Evolutionary conservation across 2,113 vertebrate genomes (phyloP), one percentile per base, ranked within the genome.

Genomic region (Pteropus alecto): DNA sequence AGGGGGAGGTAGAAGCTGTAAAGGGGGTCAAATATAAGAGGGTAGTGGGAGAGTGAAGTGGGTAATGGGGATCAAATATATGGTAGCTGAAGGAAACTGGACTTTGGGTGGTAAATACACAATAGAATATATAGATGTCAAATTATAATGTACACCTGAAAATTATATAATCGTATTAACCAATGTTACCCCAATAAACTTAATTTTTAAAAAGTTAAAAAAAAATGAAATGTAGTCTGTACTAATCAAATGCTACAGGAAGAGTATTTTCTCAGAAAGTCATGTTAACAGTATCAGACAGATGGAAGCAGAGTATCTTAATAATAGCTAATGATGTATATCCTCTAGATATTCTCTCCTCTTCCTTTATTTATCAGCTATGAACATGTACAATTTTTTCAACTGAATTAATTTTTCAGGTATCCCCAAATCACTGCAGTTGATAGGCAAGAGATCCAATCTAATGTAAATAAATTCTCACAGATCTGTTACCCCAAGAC

Each of bases 261-360:
- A 79, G 89, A 93, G 48, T 90, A 67, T 43, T 89, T 94, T 97
- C 73, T 91, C n/a, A 87, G 74, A 70, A 89, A 81, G 35, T 54
- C 74, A 90, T 63, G 6, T 81, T 4, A 2, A 71, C 82, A 95
- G 86, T 0, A 6, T 81, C 73, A 92, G 30, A 65, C 13, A 48
- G 92, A 79, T 19, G 1, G 13, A 93, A 71, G 21, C 18, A 74
- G 48, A 76, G 12, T 43, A 87, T 33, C 81, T 83, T 74, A 94
- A 73, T 84, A 90, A 95, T 13, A 61, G 28, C 38, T 92, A 88
- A 88, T 43, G 46, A 79, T 63, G 2, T 63, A 43, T 95, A 89
- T 77, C 65, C 81, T 82, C 65, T 46, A 70, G 28, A 56, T 10
- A 65, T 43, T 70, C 26, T 74, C 12, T 60, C 73, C 41, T 58